Evolutionary conservation across 2,888 invertebrate genomes (phyloP).

Genomic region (Diachrysia chrysitis): DNA sequence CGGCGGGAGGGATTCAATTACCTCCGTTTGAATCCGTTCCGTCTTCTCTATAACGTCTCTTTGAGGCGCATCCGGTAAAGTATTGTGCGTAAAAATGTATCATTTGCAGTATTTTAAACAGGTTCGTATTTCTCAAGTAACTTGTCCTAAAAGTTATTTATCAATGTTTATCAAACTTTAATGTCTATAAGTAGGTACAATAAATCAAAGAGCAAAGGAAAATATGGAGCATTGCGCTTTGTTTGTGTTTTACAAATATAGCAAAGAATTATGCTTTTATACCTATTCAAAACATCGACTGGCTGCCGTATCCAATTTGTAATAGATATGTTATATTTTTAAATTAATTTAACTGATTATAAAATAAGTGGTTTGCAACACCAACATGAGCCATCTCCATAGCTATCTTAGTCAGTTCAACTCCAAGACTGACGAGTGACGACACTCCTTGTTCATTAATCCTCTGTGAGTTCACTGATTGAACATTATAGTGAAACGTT

Average conservation of each 20-base stretch:
- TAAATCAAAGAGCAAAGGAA: neutral
- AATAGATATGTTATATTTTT: too few relatives aligned
- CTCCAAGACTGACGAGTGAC: neutral
- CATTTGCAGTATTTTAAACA: slow-evolving; percentile 9
- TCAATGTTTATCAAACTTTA: neutral
- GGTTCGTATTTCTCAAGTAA: neutral
- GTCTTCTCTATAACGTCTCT: slow-evolving; percentile 41
- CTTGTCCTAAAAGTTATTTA: neutral
- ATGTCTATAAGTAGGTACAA: too few relatives aligned
- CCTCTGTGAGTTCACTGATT: neutral
- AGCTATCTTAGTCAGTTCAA: neutral
- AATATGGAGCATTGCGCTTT: too few relatives aligned
- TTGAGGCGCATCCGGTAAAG: slow-evolving; percentile 17
- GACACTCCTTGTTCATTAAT: slow-evolving; percentile 3
- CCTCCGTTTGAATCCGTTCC: slow-evolving; percentile 60
- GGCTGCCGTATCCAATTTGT: too few relatives aligned
- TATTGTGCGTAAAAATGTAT: slow-evolving; percentile 41
- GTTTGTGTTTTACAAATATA: too few relatives aligned
- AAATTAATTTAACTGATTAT: too few relatives aligned
- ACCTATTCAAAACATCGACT: too few relatives aligned
- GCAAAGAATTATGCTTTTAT: too few relatives aligned
- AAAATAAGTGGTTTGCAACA: neutral
- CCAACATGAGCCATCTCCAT: neutral
- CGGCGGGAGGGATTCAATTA: slow-evolving; percentile 69
- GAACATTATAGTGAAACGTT: slow-evolving; percentile 4